Percentiles rank a stretch among this genome's conserved stretches.
Conservation (phyloP, 2,888 invertebrate genomes). For the Hipparchia semele region DNA sequence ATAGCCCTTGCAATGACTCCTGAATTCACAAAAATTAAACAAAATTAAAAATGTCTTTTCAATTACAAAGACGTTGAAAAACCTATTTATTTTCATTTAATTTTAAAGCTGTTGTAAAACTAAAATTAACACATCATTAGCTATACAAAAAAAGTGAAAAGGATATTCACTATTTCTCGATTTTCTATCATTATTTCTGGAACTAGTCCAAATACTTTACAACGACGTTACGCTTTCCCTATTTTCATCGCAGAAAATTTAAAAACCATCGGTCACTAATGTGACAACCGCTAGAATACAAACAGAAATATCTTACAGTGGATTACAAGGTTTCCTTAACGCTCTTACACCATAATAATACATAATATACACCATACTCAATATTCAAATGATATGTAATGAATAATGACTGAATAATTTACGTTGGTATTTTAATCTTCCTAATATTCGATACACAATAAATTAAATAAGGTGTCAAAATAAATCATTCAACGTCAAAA, state of each 20-base stretch:
- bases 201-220: conserved; percentile 72
- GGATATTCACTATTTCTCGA: conserved; percentile 59
- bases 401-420: conserved; percentile 7
- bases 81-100: too few relatives aligned
- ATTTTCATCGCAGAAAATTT: conserved; percentile 81
- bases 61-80: too few relatives aligned
- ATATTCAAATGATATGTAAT: conserved; percentile 1
- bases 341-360: conserved; percentile 22
- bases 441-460: background rate
- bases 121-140: conserved; percentile 37
- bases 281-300: conserved; percentile 79
- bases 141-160: conserved; percentile 44
- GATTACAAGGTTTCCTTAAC: conserved; percentile 68
- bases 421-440: conserved; percentile 19
- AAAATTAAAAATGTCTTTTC: too few relatives aligned
- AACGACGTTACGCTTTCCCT: conserved; percentile 79
- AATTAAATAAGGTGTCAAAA: conserved; percentile 11
- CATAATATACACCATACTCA: background rate
- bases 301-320: conserved; percentile 78
- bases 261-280: conserved; percentile 80
- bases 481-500: conserved; percentile 23
- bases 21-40: too few relatives aligned
- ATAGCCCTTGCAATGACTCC: too few relatives aligned
- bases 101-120: too few relatives aligned
- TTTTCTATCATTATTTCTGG: conserved; percentile 79